These are phyloP conservation scores for Pseudorasbora parva DNA, from an alignment of 2,113 vertebrate genomes.

Conservation along the genomic window DNA sequence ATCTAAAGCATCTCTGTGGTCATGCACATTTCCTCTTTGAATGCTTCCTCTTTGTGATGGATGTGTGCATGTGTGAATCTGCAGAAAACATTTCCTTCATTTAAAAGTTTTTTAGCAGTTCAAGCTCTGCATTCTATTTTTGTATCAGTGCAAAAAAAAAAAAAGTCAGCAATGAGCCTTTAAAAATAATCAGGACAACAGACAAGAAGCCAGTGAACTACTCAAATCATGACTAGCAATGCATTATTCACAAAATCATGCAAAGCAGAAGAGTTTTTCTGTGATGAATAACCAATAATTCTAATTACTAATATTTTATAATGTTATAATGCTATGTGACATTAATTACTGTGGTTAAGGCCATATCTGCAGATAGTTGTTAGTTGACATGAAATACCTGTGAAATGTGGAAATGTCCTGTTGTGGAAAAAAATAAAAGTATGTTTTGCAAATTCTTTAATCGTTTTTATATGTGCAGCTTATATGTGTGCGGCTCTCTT, in stretches of 20 bases:
- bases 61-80: constrained; percentile 44
- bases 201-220: background rate
- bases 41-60: constrained; percentile 26
- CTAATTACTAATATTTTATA: background rate
- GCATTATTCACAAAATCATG: background rate
- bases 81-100: constrained; percentile 50
- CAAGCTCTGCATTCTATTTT: background rate
- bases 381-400: background rate
- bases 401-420: too few species aligned
- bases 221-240: background rate
- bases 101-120: constrained; percentile 6
- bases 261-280: background rate
- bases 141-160: background rate
- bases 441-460: too few species aligned
- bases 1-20: constrained; percentile 47
- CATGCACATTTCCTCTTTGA: constrained; percentile 47
- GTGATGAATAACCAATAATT: background rate
- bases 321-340: background rate
- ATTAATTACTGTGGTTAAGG: background rate
- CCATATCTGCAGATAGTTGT: background rate
- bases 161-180: background rate
- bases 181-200: background rate
- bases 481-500: too few species aligned
- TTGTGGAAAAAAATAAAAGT: too few species aligned
- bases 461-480: too few species aligned